These are phyloP conservation scores for Amiota minor DNA, from an alignment of 2,888 invertebrate species.

Conservation along the genomic window DNA sequence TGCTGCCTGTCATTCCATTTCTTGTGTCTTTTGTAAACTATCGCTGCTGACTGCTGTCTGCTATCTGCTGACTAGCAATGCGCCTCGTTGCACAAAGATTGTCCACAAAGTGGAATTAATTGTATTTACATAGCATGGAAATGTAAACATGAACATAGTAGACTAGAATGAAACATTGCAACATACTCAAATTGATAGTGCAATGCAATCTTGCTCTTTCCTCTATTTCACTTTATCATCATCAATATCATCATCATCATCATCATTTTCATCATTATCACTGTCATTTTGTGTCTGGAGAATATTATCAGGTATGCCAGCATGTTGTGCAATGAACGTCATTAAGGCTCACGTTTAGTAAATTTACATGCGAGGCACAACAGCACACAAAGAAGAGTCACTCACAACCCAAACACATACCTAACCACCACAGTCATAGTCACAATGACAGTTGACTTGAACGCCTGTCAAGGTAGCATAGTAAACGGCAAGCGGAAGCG, in stretches of 20 bases:
- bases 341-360: not conserved
- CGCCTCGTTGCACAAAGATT: constrained; percentile 47
- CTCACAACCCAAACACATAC: not conserved
- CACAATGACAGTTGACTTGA: not conserved
- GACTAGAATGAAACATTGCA: not conserved
- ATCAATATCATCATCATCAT: not conserved
- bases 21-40: constrained; percentile 10
- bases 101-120: constrained; percentile 65
- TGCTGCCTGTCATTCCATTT: too few species aligned
- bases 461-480: not conserved
- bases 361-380: constrained; percentile 15
- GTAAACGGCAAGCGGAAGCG: constrained; percentile 13
- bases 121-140: constrained; percentile 66
- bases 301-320: not conserved
- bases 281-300: not conserved
- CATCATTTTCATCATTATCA: not conserved
- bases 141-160: constrained; percentile 38
- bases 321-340: not conserved
- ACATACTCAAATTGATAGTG: constrained; percentile 1
- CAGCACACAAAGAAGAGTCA: not conserved
- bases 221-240: not conserved
- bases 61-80: not conserved
- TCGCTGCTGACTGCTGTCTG: not conserved
- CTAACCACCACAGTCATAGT: not conserved
- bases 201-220: not conserved